Evolutionary conservation across 2,888 invertebrate species (phyloP).

Genomic region (Xanthorhoe designata): DNA sequence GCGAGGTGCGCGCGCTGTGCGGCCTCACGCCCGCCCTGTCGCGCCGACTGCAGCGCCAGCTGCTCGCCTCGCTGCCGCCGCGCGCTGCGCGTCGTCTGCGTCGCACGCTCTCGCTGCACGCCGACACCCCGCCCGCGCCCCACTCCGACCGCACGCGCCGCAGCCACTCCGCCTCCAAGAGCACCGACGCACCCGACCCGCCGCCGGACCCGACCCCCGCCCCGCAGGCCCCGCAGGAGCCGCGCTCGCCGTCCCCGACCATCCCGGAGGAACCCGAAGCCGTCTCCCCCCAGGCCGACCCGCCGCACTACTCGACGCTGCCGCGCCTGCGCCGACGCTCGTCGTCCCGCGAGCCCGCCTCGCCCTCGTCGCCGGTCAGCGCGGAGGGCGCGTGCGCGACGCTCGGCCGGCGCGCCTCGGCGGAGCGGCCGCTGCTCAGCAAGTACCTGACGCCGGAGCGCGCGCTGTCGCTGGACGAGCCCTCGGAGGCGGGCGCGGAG

Average conservation of each 20-base stretch:
- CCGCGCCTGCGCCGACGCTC: constrained; percentile 67
- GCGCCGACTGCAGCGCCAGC: constrained; percentile 89
- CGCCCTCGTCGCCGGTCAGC: constrained; percentile 26
- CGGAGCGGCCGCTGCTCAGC: constrained; percentile 84
- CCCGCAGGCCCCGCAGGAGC: not conserved
- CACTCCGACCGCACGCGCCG: constrained; percentile 53
- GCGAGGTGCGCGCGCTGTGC: constrained; percentile 88
- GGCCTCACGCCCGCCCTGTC: constrained; percentile 90
- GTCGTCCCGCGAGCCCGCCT: constrained; percentile 39
- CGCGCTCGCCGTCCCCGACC: too few species aligned
- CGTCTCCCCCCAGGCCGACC: constrained; percentile 25
- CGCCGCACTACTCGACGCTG: constrained; percentile 64
- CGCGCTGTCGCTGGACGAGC: constrained; percentile 67
- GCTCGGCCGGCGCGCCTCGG: constrained; percentile 60
- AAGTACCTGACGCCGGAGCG: constrained; percentile 83
- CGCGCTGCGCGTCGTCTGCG: constrained; percentile 88
- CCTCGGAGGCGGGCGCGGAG: constrained; percentile 55
- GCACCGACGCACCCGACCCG: constrained; percentile 38
- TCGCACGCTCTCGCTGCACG: constrained; percentile 86
- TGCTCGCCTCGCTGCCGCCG: constrained; percentile 89
- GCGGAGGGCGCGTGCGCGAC: constrained; percentile 39
- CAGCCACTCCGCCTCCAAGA: constrained; percentile 56
- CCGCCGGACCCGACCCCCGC: constrained; percentile 35
- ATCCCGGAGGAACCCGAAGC: too few species aligned
- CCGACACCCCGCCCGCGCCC: constrained; percentile 54